Conservation (phyloP, 2,113 vertebrate species). For the Aramus guarauna region DNA sequence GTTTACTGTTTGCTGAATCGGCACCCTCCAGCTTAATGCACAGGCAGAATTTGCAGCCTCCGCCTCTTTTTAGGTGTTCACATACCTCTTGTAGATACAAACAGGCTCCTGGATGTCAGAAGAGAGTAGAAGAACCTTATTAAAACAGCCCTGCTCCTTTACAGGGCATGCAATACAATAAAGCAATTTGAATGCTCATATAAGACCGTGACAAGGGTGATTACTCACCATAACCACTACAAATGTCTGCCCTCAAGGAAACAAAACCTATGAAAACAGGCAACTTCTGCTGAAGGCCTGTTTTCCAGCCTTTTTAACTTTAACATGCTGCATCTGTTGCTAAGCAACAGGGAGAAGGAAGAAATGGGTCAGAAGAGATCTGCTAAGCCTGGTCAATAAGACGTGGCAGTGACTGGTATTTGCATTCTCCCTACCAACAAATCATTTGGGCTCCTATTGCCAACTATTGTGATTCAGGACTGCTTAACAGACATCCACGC, state of each 20-base stretch:
- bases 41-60: not conserved
- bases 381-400: conserved; percentile 30
- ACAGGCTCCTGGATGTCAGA: not conserved
- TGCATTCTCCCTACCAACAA: not conserved
- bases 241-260: conserved; percentile 21
- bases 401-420: not conserved
- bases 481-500: not conserved
- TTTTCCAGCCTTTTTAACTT: conserved; percentile 36
- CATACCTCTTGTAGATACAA: not conserved
- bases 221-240: conserved; percentile 17
- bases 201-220: conserved; percentile 25
- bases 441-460: not conserved
- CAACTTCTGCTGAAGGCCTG: conserved; percentile 6
- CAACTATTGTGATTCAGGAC: not conserved
- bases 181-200: conserved; percentile 24
- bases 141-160: not conserved
- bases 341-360: conserved; percentile 47
- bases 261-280: conserved; percentile 8
- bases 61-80: not conserved
- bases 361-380: conserved; percentile 58
- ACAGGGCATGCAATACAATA: not conserved
- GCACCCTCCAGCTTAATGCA: not conserved
- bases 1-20: not conserved
- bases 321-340: conserved; percentile 54
- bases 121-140: not conserved